Base-by-base conservation (phyloP, 2,888 invertebrate species). In the Sinopyrophorus schimmeli region DNA sequence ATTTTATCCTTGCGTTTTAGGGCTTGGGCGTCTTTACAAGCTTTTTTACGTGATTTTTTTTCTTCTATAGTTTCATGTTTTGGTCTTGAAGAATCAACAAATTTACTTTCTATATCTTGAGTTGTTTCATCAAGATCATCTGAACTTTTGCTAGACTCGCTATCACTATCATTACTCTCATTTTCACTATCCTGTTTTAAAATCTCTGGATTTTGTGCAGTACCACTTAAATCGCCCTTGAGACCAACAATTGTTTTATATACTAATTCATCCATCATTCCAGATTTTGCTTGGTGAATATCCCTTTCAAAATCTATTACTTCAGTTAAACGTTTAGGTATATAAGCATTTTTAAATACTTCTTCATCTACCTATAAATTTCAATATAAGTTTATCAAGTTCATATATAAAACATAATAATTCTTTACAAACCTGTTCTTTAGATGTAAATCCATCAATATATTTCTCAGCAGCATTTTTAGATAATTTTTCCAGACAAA, bases 311-410 rank as follows among this genome's bases (percentile, higher is more conserved):
- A 83, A 71, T 93, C 84, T 15, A 87, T 80, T 3, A 93, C 95
- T 79, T 98, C 91, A 58, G 87, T 88, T 44, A 99, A 79, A 57
- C 89, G 84, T 69, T 94, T 88, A 1, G 98, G 98, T 71, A 99
- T 99, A 70, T 84, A 98, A 2, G 89, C 83, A 69, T 89, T 85
- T 70, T 94, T 92, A 73, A 98, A 99, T 2, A 94, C 92, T 74
- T 92, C 91, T 63, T 94, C 92, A 61, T 93, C 91, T 32, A 93
- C 78, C 71, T 72, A 49, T 39, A 62, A 57, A 43, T 10, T 42
- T 20, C 2, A 43, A 20, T 20, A 20, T 20, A 20, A 20, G 5
- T 20, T 20, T 20, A 7, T 7, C 5, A 4, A 18, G 4, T 4
- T 18, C 6, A 18, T 5, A 18, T 18, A 6, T 18, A 4, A 3